Conservation (phyloP, 2,888 invertebrate species). For the Galerucella nymphaeae region DNA sequence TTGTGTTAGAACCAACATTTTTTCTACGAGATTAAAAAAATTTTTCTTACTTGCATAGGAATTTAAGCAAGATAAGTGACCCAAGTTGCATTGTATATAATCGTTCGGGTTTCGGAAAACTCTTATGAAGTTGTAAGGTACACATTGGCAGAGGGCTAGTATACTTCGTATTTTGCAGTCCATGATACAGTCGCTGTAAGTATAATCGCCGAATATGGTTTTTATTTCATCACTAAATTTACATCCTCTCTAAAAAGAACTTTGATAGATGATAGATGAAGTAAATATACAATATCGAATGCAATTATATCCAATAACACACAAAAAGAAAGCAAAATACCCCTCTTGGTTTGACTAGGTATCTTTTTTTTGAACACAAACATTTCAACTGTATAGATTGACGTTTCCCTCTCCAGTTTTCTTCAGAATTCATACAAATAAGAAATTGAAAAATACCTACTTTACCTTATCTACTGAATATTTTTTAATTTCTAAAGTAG, state of each 20-base stretch:
- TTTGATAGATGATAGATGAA: too few relatives aligned
- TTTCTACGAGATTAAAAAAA: too few relatives aligned
- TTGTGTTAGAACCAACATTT: too few relatives aligned
- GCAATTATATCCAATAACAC: too few relatives aligned
- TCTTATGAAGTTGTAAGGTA: conserved; percentile 68
- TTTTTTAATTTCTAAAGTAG: conserved; percentile 47
- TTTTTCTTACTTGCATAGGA: conserved; percentile 63
- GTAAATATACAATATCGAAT: too few relatives aligned
- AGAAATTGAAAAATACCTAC: too few relatives aligned
- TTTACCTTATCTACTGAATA: conserved; percentile 49
- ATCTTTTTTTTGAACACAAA: too few relatives aligned
- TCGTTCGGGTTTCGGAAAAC: conserved; percentile 57
- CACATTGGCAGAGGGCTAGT: conserved; percentile 67
- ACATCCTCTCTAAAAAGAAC: conserved; percentile 50
- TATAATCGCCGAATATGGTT: conserved; percentile 62
- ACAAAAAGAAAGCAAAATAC: too few relatives aligned
- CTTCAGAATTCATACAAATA: too few relatives aligned
- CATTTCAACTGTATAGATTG: too few relatives aligned
- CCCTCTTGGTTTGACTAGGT: too few relatives aligned
- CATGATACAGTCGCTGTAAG: conserved; percentile 71
- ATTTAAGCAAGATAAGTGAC: conserved; percentile 67
- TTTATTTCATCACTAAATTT: conserved; percentile 50
- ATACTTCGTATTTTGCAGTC: conserved; percentile 70
- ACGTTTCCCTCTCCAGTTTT: too few relatives aligned
- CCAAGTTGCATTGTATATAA: conserved; percentile 64